These are phyloP conservation scores for Beaufortia kweichowensis DNA, from an alignment of 2,113 vertebrate species.

Conservation along the genomic window DNA sequence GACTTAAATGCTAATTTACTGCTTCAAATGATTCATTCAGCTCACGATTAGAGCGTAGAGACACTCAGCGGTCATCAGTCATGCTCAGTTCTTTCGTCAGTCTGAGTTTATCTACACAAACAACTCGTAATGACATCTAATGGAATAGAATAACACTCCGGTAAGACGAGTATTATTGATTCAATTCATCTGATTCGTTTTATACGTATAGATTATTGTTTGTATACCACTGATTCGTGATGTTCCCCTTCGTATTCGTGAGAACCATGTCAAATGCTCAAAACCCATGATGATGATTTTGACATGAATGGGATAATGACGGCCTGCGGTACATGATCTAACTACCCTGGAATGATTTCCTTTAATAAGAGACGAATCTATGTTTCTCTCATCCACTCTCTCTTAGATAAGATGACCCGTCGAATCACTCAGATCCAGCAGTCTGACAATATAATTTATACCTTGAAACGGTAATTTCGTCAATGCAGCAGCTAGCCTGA, in stretches of 20 bases:
- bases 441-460: slow-evolving; percentile 70
- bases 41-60: slow-evolving; percentile 22
- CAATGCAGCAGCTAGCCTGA: slow-evolving; percentile 47
- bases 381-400: slow-evolving; percentile 60
- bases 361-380: slow-evolving; percentile 71
- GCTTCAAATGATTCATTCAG: slow-evolving; percentile 44
- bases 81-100: slow-evolving; percentile 18
- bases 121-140: slow-evolving; percentile 42
- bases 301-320: slow-evolving; percentile 59
- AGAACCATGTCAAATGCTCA: slow-evolving; percentile 35
- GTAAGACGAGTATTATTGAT: slow-evolving; percentile 8
- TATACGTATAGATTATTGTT: slow-evolving; percentile 40
- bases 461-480: slow-evolving; percentile 66
- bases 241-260: slow-evolving; percentile 27
- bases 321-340: slow-evolving; percentile 58
- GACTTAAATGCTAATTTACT: slow-evolving; percentile 53
- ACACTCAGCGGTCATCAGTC: slow-evolving; percentile 40
- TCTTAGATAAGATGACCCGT: slow-evolving; percentile 62
- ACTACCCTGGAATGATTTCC: slow-evolving; percentile 53
- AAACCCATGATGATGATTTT: slow-evolving; percentile 60
- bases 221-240: slow-evolving; percentile 32
- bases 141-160: slow-evolving; percentile 34
- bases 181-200: slow-evolving; percentile 16
- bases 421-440: slow-evolving; percentile 61
- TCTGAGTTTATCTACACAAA: slow-evolving; percentile 44